Conservation (phyloP, 2,113 vertebrate species). For the Phrynocephalus versicolor region DNA sequence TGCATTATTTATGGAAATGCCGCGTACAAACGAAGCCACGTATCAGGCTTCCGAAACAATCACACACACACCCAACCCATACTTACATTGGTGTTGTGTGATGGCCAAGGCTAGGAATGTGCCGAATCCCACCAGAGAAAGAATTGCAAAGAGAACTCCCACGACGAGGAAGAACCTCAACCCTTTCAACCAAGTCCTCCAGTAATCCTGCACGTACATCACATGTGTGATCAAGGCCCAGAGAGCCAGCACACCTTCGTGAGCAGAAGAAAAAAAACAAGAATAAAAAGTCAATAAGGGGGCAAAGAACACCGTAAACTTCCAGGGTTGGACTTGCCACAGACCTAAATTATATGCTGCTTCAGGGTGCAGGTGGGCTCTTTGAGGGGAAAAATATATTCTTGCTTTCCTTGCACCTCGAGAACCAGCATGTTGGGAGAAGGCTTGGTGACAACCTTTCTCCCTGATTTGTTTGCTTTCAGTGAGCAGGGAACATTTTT, state of each 20-base stretch:
- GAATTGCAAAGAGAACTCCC: constrained; percentile 81
- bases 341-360: neutral
- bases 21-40: too few relatives aligned
- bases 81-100: constrained; percentile 86
- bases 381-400: neutral
- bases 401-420: neutral
- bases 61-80: accelerated
- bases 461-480: neutral
- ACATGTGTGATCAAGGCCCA: constrained; percentile 92
- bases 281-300: constrained; percentile 34
- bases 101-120: constrained; percentile 85
- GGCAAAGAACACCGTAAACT: neutral
- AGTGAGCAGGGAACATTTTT: too few relatives aligned
- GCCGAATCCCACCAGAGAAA: constrained; percentile 83
- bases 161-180: constrained; percentile 89
- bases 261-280: constrained; percentile 19
- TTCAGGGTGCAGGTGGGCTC: neutral
- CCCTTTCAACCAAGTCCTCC: constrained; percentile 95
- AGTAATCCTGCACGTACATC: constrained; percentile 97
- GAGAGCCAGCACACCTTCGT: constrained; percentile 91
- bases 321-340: neutral
- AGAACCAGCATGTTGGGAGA: neutral
- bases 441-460: neutral
- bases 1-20: too few relatives aligned
- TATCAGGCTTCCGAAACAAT: neutral